Base-by-base conservation (phyloP, 1,140 invertebrate genomes). In the Oedothorax gibbosus region DNA sequence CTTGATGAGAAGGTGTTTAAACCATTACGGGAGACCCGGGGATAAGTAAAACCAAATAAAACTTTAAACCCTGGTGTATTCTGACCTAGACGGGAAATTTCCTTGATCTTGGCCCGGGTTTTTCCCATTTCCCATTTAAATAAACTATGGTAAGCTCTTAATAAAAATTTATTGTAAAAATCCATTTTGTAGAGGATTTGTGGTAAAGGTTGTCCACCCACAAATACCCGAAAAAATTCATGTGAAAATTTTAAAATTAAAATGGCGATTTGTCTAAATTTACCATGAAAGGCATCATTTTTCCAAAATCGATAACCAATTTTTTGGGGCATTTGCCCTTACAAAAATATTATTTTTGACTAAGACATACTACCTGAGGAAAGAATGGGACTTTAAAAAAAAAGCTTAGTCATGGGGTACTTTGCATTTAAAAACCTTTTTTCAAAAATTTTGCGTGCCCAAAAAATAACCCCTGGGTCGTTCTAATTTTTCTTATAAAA, bases 341-440 rank as follows among this genome's bases (percentile, higher is more conserved):
- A 54, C 12, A 83, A 83, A 83, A n/a, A 83, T 49, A 20, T 83
- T 57, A 21, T 82, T 65, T 83, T 81, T 64, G 7, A 81, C 15
- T 10, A 81, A 0, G 65, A 69, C 78, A 56, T 66, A 8, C 50
- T 83, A 50, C 80, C 69, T 73, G 14, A 14, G 80, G 60, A 15
- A 73, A 15, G 80, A 83, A 65, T 53, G n/a, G 72, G 4, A 35
- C 35, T 64, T 72, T 83, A n/a, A n/a, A 7, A 21, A 83, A 0
- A 64, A 2, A 51, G 56, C 71, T 64, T 62, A 21, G 7, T 62
- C 7, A 73, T 64, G 11, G 50, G 57, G 51, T 83, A 83, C 54
- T 83, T 83, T n/a, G 69, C 79, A 6, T 2, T 50, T 35, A 5
- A n/a, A n/a, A 20, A 18, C 12, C 18, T 65, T 72, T 83, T 65